Base-by-base conservation (phyloP, 2,888 invertebrate genomes). In the Ochropleura plecta region DNA sequence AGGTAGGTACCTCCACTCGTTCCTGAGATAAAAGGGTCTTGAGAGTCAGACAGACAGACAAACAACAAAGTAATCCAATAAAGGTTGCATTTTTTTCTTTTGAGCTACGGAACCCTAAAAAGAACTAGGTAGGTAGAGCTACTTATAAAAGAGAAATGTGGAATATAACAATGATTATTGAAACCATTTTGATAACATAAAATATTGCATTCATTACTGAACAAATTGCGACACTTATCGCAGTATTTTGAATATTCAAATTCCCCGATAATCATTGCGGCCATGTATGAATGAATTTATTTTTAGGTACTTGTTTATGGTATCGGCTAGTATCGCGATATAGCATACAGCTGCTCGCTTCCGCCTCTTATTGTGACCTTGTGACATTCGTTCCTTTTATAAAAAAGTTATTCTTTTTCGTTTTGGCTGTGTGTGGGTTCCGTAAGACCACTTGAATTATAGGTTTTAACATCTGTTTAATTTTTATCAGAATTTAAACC, bases 321-420 rank as follows among this genome's bases (percentile, higher is more conserved):
- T 79, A 81, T 78, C 75, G 71, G 65, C 68, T 74, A 67, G 82
- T 75, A 73, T 76, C 60, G 51, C 46, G 51, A 66, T 46, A 72
- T 83, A 85, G 80, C 83, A 51, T 42, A 72, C 85, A 85, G 83
- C 83, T 83, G 85, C 78, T 72, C 53, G 64, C 81, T 85, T 78
- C 84, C 85, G 81, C 73, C 76, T 74, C 69, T 74, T 83, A 76
- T 74, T 76, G 74, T 79, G 83, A 69, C 82, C 82, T 82, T 84
- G 82, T 49, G 63, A 12, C 70, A 76, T 76, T 72, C 71, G 44
- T 71, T 79, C 49, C 55, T 49, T 78, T 67, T 70, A 68, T 63
- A 70, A 69, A 80, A 60, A 81, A 72, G 20, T 5, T 12, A 6
- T 44, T 40, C 12, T 57, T 69, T 70, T 66, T 69, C 5, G 40